Percentiles rank a stretch among this genome's conserved stretches.
phyloP scores from a whole-genome alignment of 2,113 vertebrate species.

The Melanerpes formicivorus region DNA sequence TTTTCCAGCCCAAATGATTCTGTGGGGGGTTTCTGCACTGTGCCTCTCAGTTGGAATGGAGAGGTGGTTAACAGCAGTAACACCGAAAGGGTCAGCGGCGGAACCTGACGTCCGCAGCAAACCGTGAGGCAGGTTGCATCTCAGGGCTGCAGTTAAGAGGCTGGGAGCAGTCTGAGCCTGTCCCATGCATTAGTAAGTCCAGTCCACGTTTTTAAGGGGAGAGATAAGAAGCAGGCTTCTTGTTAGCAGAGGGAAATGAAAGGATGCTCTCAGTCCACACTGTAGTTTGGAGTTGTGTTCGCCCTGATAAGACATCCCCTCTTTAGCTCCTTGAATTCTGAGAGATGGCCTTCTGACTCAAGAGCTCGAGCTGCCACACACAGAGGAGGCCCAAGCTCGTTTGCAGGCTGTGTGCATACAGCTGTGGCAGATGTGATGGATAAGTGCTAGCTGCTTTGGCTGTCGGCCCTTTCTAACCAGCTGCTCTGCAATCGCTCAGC shows the following conservation, averaged over 20 bases:
- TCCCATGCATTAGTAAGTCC: neutral
- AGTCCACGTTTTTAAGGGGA: neutral
- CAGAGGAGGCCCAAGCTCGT: neutral
- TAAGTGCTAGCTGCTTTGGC: neutral
- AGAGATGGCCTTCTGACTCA: neutral
- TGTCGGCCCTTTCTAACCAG: neutral
- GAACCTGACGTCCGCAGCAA: neutral
- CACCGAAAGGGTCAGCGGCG: neutral
- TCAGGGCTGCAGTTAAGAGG: neutral
- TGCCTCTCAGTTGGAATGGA: neutral
- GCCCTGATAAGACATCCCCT: neutral
- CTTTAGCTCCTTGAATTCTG: neutral
- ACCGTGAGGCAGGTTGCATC: neutral
- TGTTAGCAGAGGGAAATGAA: neutral
- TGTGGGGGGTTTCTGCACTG: neutral
- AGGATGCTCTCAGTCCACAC: neutral
- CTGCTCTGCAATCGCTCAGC: neutral
- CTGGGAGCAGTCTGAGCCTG: neutral
- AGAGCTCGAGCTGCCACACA: neutral
- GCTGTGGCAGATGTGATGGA: neutral
- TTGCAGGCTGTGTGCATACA: neutral
- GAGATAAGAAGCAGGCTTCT: conserved; percentile 21
- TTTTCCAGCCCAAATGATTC: neutral
- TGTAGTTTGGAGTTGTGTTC: neutral
- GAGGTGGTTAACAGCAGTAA: neutral